Percentiles rank a stretch among this genome's conserved stretches.
These are phyloP conservation scores for Eciton burchellii DNA, from an alignment of 1,140 invertebrate genomes.

Conservation along the genomic window DNA sequence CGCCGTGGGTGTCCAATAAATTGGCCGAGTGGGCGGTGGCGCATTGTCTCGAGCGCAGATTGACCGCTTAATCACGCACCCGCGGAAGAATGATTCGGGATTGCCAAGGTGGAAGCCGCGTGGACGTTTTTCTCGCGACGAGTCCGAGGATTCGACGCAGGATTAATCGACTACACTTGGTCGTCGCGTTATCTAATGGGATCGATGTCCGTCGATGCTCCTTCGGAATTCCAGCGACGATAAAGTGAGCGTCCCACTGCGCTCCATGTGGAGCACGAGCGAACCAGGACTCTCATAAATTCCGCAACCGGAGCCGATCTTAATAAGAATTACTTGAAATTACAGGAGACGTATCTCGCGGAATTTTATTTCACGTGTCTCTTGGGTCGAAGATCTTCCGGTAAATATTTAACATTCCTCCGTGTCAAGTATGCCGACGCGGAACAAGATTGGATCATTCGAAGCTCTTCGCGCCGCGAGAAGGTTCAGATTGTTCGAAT, in stretches of 20 bases:
- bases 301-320: not conserved
- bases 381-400: not conserved
- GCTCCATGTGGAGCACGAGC: not conserved
- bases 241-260: not conserved
- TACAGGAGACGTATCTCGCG: too few species aligned
- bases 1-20: constrained; percentile 82
- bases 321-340: not conserved
- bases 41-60: constrained; percentile 81
- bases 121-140: constrained; percentile 18
- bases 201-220: not conserved
- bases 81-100: constrained; percentile 68
- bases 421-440: not conserved
- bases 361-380: not conserved
- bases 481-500: not conserved
- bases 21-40: constrained; percentile 79
- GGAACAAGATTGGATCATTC: not conserved
- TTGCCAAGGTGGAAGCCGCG: too few species aligned
- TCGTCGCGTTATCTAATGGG: constrained; percentile 37
- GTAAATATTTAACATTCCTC: not conserved
- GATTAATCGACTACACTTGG: constrained; percentile 34
- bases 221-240: not conserved
- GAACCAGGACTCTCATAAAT: not conserved
- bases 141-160: not conserved
- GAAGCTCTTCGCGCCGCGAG: not conserved
- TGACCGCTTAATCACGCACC: constrained; percentile 81